These are phyloP conservation scores for Branchellion lobata DNA, from an alignment of 2,888 invertebrate genomes.

Conservation along the genomic window DNA sequence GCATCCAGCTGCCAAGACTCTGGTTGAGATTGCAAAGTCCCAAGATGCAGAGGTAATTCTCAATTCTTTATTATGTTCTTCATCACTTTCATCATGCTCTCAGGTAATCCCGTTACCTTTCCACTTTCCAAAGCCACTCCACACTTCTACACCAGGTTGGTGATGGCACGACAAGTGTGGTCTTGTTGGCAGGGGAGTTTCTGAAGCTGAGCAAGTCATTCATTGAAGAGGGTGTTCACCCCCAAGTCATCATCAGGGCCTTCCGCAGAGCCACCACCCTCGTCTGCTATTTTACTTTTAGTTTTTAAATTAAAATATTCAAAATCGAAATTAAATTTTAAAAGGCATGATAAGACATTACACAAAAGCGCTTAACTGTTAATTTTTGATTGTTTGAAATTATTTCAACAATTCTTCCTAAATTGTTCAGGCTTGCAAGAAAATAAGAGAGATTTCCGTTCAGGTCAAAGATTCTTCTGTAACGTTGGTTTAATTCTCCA, in stretches of 20 bases:
- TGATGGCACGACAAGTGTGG: conserved; percentile 97
- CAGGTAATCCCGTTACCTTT: no score
- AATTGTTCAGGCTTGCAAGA: conserved; percentile 74
- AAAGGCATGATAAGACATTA: no score
- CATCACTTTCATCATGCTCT: not conserved
- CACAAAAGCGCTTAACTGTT: no score
- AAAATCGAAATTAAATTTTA: no score
- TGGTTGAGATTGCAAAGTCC: conserved; percentile 98
- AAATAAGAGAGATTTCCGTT: conserved; percentile 80
- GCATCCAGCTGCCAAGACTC: conserved; percentile 94
- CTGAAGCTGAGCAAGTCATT: conserved; percentile 90
- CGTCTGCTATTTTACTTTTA: conserved; percentile 54
- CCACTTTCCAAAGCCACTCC: not conserved
- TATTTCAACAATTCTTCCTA: no score
- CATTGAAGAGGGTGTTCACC: conserved; percentile 94
- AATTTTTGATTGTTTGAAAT: no score
- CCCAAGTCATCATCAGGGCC: conserved; percentile 85
- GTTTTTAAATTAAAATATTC: no score
- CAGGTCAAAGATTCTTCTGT: conserved; percentile 58
- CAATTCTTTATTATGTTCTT: not conserved
- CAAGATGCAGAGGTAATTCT: conserved; percentile 87
- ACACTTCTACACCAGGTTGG: conserved; percentile 74
- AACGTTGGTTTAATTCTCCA: conserved; percentile 55
- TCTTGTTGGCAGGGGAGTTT: conserved; percentile 90
- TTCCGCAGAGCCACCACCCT: conserved; percentile 80